Percentiles rank a stretch among this genome's conserved stretches.
Conservation (phyloP, 1,140 invertebrate species). For the Rhagoletis pomonella region DNA sequence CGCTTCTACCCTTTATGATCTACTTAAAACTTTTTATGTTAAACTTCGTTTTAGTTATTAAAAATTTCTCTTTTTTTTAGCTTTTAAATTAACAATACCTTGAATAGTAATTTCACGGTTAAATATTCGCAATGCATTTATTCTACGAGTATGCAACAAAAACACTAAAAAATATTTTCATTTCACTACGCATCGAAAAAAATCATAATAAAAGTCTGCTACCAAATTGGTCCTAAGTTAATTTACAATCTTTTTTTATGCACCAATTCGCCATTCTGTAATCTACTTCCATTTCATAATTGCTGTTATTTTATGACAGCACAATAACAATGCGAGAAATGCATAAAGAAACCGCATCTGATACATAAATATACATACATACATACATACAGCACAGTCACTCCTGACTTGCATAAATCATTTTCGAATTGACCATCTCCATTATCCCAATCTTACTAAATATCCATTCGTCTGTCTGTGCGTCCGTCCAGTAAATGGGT, state of each 20-base stretch:
- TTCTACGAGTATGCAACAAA: background rate
- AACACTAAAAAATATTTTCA: background rate
- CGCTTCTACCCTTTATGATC: too few relatives aligned
- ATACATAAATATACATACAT: background rate
- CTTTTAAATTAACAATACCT: too few relatives aligned
- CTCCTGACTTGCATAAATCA: constrained; percentile 25
- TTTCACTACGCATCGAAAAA: too few relatives aligned
- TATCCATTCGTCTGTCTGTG: background rate
- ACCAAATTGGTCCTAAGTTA: background rate
- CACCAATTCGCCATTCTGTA: background rate
- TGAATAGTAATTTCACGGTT: background rate
- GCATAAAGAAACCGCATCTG: background rate
- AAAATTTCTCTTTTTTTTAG: too few relatives aligned
- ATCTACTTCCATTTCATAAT: background rate
- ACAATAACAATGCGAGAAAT: background rate
- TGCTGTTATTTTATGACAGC: background rate
- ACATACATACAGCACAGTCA: background rate
- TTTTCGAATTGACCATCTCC: constrained; percentile 24
- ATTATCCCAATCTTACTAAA: background rate
- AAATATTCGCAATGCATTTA: background rate
- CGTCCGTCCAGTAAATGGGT: constrained; percentile 1
- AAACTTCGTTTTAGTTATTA: too few relatives aligned
- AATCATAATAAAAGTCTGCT: background rate
- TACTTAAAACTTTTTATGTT: too few relatives aligned
- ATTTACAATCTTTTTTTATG: constrained; percentile 7